These are phyloP conservation scores for Leucoraja ocellata DNA, from an alignment of 2,797 vertebrate species.

Conservation along the genomic window DNA sequence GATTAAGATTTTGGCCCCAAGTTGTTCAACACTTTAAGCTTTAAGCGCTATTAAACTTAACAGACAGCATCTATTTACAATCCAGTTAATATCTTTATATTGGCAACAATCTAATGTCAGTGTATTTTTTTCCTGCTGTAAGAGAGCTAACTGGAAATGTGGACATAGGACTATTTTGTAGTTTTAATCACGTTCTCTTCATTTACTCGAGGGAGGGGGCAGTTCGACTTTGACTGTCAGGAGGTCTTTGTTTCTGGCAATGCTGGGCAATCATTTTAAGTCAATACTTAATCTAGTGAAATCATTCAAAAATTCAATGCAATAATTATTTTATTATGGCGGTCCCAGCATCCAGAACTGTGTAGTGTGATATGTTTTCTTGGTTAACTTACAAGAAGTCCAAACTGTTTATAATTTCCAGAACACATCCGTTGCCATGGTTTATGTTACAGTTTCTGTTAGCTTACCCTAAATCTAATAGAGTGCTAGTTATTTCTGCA, in stretches of 20 bases:
- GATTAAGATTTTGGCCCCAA: not conserved
- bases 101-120: too few relatives aligned
- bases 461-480: not conserved
- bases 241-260: not conserved
- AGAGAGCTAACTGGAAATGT: not conserved
- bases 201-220: not conserved
- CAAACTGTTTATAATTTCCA: not conserved
- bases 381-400: not conserved
- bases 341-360: not conserved
- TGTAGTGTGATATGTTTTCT: not conserved
- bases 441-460: not conserved
- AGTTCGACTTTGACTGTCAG: not conserved
- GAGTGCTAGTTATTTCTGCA: not conserved
- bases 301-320: not conserved
- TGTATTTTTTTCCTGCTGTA: not conserved
- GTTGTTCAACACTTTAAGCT: not conserved
- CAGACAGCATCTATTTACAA: not conserved
- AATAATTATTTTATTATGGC: not conserved
- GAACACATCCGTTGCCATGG: not conserved
- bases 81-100: not conserved
- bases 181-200: not conserved
- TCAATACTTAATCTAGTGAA: not conserved
- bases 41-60: not conserved
- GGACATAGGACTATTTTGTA: not conserved
- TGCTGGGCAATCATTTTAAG: not conserved